Percentiles rank a stretch among this genome's conserved stretches.
Evolutionary conservation across 2,888 invertebrate genomes (phyloP).

Genomic region (Adelognathus sp.): DNA sequence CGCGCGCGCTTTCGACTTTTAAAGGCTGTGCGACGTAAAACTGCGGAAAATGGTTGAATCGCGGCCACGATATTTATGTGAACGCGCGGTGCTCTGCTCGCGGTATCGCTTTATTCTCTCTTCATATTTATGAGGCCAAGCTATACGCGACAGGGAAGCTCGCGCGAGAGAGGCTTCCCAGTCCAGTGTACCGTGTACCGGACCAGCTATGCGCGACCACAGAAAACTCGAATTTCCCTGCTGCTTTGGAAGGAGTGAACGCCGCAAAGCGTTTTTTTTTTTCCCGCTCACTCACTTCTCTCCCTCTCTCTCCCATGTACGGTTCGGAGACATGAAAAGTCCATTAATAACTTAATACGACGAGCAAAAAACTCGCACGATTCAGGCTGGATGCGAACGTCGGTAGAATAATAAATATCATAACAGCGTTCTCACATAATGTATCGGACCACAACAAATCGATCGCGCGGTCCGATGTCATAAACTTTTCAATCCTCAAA

Average conservation of each 20-base stretch:
- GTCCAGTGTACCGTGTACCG: conserved; percentile 15
- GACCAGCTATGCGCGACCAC: conserved; percentile 49
- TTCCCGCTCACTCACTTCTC: background rate
- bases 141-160: conserved; percentile 12
- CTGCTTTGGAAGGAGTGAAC: conserved; percentile 47
- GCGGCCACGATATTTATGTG: conserved; percentile 48
- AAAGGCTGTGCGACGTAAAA: conserved; percentile 51
- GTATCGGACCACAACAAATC: conserved; percentile 21
- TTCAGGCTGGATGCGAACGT: conserved; percentile 38
- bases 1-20: conserved; percentile 54
- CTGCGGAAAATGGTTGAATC: conserved; percentile 55
- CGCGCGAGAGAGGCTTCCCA: conserved; percentile 3
- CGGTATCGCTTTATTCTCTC: conserved; percentile 58
- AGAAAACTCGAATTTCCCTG: conserved; percentile 54
- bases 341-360: conserved; percentile 75
- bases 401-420: conserved; percentile 47
- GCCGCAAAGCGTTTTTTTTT: conserved; percentile 36
- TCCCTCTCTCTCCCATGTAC: background rate
- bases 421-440: conserved; percentile 4
- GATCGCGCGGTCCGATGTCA: conserved; percentile 9
- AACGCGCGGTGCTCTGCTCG: conserved; percentile 29
- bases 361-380: conserved; percentile 31
- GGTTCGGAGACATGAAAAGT: conserved; percentile 71
- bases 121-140: conserved; percentile 56
- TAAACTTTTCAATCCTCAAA: background rate